Evolutionary conservation across 1,140 invertebrate genomes (phyloP).

Genomic region (Pantala flavescens): DNA sequence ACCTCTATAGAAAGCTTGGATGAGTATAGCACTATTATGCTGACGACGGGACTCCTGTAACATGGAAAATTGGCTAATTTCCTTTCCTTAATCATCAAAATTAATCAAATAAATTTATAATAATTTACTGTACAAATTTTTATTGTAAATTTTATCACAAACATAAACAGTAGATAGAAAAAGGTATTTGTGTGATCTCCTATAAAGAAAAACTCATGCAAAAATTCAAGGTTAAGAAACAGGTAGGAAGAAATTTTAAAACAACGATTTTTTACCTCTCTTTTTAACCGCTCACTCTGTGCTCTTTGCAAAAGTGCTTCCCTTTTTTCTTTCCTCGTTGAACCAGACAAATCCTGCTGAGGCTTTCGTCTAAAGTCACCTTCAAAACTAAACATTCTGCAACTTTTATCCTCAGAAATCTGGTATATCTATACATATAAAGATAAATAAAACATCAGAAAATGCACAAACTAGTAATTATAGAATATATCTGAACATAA

Average conservation of each 20-base stretch:
- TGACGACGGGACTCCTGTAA: slow-evolving; percentile 54
- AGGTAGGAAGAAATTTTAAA: no score
- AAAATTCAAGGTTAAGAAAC: no score
- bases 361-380: slow-evolving; percentile 81
- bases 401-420: neutral
- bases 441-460: neutral
- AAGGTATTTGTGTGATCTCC: no score
- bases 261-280: slow-evolving; percentile 50
- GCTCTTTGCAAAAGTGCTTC: slow-evolving; percentile 66
- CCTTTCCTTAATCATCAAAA: neutral
- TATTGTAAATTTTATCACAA: no score
- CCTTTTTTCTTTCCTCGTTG: slow-evolving; percentile 63
- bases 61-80: slow-evolving; percentile 19
- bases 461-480: neutral
- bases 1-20: slow-evolving; percentile 70
- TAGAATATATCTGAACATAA: neutral
- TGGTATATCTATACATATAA: neutral
- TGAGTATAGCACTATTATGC: slow-evolving; percentile 56
- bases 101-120: no score
- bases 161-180: no score
- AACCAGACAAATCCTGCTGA: slow-evolving; percentile 80
- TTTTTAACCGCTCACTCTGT: slow-evolving; percentile 71
- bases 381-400: slow-evolving; percentile 72
- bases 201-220: no score
- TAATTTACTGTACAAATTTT: no score